Conservation (phyloP, 1,140 invertebrate species). For the Uloborus diversus region DNA sequence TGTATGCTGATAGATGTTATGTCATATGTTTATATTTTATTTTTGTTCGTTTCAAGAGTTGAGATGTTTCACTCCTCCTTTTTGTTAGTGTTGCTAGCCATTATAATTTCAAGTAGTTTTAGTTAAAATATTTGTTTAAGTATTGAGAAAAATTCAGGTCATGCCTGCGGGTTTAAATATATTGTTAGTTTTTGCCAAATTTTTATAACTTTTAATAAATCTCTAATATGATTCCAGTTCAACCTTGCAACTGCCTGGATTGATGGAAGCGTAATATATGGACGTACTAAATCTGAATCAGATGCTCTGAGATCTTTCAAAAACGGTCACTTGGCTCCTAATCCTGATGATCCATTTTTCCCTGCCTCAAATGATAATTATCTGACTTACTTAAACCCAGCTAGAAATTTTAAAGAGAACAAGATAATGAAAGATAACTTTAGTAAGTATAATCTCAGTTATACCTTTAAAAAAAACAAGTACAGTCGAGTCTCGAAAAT, state of each 20-base stretch:
- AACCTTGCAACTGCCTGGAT: constrained; percentile 74
- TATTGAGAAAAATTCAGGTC: no score
- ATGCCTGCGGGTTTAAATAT: no score
- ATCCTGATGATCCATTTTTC: constrained; percentile 64
- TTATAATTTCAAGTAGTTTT: no score
- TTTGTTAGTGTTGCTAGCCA: no score
- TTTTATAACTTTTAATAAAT: no score
- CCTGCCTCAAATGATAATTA: constrained; percentile 69
- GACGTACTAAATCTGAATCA: constrained; percentile 71
- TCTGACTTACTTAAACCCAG: constrained; percentile 17
- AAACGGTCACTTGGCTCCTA: constrained; percentile 66
- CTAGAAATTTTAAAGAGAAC: constrained; percentile 9
- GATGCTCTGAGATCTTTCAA: constrained; percentile 69
- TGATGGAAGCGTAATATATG: constrained; percentile 73
- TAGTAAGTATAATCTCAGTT: constrained; percentile 4
- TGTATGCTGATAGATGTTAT: no score
- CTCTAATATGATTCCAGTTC: constrained; percentile 64
- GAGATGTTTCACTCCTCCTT: no score
- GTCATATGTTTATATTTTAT: no score
- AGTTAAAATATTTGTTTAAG: no score
- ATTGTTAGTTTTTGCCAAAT: no score
- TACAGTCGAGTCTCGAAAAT: no score
- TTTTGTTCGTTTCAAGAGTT: no score
- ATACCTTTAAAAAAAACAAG: background rate
- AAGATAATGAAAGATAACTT: constrained; percentile 8